Evolutionary conservation across 2,888 invertebrate species (phyloP).

Genomic region (Coleophora flavipennella): DNA sequence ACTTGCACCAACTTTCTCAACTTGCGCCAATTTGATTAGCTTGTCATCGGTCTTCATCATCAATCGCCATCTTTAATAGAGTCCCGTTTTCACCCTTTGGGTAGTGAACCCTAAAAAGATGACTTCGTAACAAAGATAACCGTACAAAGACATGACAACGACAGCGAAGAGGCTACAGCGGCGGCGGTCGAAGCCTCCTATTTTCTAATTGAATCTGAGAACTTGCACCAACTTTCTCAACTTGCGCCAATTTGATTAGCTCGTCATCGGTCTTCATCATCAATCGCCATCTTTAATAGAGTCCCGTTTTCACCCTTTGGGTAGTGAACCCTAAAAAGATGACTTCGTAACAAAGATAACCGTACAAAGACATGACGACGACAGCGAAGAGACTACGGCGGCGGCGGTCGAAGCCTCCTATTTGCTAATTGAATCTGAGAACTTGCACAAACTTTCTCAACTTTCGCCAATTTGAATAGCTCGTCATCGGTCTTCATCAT

Average conservation of each 20-base stretch:
- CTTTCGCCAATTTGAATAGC: constrained; percentile 57
- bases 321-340: no score
- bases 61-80: no score
- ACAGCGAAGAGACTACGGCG: constrained; percentile 12
- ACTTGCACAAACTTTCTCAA: constrained; percentile 51
- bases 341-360: no score
- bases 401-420: constrained; percentile 27
- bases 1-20: constrained; percentile 51
- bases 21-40: constrained; percentile 57
- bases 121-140: no score
- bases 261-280: constrained; percentile 54
- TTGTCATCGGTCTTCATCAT: constrained; percentile 54
- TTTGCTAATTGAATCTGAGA: constrained; percentile 65
- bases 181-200: constrained; percentile 27
- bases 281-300: no score
- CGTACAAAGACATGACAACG: no score
- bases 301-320: no score
- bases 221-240: constrained; percentile 51
- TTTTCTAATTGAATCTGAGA: constrained; percentile 65
- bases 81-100: no score
- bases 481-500: constrained; percentile 54
- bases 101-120: no score
- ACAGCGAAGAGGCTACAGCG: constrained; percentile 12
- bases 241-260: constrained; percentile 57
- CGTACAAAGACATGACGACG: no score